A percentile compares a stretch with the other conserved stretches of the same genome.
phyloP scores from a whole-genome alignment of 1,140 invertebrate species.

The Rhagoletis pomonella region DNA sequence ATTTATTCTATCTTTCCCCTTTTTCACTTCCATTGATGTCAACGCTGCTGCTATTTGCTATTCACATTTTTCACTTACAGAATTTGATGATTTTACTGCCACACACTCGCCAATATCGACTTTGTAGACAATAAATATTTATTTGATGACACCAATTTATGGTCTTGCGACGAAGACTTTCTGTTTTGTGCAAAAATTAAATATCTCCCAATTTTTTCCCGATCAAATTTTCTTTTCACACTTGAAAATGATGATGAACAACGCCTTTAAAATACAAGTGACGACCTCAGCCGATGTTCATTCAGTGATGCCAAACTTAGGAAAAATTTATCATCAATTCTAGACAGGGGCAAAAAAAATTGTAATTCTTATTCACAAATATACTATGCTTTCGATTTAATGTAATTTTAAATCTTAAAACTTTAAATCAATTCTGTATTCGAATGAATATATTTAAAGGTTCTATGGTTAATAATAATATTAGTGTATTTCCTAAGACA shows the following conservation, averaged over 20 bases:
- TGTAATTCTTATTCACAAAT: too few relatives aligned
- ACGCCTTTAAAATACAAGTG: slow-evolving; percentile 56
- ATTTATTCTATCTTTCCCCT: neutral
- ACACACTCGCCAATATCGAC: neutral
- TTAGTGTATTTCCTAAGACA: neutral
- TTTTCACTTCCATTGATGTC: neutral
- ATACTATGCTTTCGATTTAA: neutral
- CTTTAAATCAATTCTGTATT: neutral
- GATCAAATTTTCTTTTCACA: slow-evolving; percentile 45
- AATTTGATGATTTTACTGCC: slow-evolving; percentile 30
- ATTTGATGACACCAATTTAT: neutral
- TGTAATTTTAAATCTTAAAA: neutral
- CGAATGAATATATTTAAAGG: neutral
- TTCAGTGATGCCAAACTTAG: slow-evolving; percentile 2
- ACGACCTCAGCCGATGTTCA: slow-evolving; percentile 37
- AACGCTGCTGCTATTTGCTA: slow-evolving; percentile 18
- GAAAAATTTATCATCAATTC: neutral
- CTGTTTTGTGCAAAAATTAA: slow-evolving; percentile 31
- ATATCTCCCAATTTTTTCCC: neutral
- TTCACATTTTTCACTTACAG: slow-evolving; percentile 53
- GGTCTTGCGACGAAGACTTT: neutral
- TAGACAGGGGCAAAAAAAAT: neutral
- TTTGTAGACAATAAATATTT: neutral
- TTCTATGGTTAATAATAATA: neutral
- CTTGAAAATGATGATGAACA: slow-evolving; percentile 53